phyloP scores from a whole-genome alignment of 1,140 invertebrate genomes.

The Drosophila ananassae region DNA sequence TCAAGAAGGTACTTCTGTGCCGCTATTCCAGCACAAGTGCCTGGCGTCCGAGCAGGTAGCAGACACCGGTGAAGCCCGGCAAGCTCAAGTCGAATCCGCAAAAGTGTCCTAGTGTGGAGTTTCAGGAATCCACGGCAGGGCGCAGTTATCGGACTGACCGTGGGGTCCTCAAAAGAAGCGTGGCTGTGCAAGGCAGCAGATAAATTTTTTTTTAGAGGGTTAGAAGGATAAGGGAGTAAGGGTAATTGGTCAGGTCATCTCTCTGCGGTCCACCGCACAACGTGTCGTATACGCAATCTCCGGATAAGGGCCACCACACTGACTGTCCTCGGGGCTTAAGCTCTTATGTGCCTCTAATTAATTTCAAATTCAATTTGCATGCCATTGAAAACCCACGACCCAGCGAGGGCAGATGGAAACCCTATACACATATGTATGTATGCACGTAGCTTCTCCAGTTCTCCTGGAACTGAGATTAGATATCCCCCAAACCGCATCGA shows the following conservation, averaged over 20 bases:
- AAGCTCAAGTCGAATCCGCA: slow-evolving; percentile 58
- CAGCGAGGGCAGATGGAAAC: slow-evolving; percentile 2
- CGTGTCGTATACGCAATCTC: slow-evolving; percentile 48
- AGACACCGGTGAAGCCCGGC: slow-evolving; percentile 61
- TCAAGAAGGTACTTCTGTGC: slow-evolving; percentile 94
- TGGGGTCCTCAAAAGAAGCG: slow-evolving; percentile 46
- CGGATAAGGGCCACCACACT: not conserved
- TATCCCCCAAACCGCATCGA: slow-evolving; percentile 2
- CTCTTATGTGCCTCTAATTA: slow-evolving; percentile 67
- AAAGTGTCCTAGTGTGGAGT: slow-evolving; percentile 66
- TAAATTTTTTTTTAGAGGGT: slow-evolving; percentile 17
- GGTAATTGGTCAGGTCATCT: not conserved
- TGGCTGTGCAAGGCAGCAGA: slow-evolving; percentile 25
- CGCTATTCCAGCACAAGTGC: slow-evolving; percentile 87
- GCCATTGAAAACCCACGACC: slow-evolving; percentile 41
- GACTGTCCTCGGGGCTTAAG: slow-evolving; percentile 44
- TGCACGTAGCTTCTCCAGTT: not conserved
- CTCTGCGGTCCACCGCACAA: slow-evolving; percentile 45
- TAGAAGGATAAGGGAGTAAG: not conserved
- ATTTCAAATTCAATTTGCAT: slow-evolving; percentile 81
- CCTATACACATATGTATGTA: too few species aligned
- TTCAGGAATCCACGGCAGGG: slow-evolving; percentile 42
- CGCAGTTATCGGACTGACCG: slow-evolving; percentile 6
- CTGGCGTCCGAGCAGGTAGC: slow-evolving; percentile 85
- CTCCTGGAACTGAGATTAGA: not conserved